Conservation (phyloP, 2,888 invertebrate species). For the Uropetala carovei region DNA sequence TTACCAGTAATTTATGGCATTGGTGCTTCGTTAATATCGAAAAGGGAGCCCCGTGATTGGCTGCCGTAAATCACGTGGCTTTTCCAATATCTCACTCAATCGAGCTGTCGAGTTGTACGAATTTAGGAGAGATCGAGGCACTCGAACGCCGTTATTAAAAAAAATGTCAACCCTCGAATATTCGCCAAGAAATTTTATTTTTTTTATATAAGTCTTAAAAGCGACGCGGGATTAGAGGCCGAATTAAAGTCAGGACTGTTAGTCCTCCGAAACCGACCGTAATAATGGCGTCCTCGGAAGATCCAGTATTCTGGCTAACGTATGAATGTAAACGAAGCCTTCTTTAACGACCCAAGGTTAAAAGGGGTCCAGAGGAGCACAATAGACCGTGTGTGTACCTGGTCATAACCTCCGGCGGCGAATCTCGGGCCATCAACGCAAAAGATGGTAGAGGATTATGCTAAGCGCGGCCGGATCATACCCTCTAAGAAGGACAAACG, state of each 20-base stretch:
- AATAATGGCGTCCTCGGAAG: no score
- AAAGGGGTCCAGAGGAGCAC: not conserved
- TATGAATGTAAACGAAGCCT: not conserved
- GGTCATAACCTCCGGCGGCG: not conserved
- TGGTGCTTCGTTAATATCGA: constrained; percentile 24
- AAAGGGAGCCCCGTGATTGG: constrained; percentile 4
- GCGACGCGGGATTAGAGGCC: no score
- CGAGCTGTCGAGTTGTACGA: not conserved
- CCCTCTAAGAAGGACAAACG: constrained; percentile 10
- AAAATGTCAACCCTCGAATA: no score
- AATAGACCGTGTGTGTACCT: not conserved
- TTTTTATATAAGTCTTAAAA: no score
- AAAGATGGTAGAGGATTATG: not conserved
- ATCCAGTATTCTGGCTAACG: no score
- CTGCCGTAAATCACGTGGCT: not conserved
- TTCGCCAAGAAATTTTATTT: no score
- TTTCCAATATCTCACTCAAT: constrained; percentile 26
- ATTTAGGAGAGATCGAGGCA: no score
- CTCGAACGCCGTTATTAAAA: no score
- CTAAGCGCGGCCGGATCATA: not conserved
- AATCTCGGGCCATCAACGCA: not conserved
- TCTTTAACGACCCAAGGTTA: not conserved
- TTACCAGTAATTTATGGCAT: constrained; percentile 32
- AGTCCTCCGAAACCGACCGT: no score
- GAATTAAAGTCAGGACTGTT: no score